Evolutionary conservation across 2,113 vertebrate genomes (phyloP), one percentile per base, ranked within the genome.

Genomic region (Aspidoscelis tigris): DNA sequence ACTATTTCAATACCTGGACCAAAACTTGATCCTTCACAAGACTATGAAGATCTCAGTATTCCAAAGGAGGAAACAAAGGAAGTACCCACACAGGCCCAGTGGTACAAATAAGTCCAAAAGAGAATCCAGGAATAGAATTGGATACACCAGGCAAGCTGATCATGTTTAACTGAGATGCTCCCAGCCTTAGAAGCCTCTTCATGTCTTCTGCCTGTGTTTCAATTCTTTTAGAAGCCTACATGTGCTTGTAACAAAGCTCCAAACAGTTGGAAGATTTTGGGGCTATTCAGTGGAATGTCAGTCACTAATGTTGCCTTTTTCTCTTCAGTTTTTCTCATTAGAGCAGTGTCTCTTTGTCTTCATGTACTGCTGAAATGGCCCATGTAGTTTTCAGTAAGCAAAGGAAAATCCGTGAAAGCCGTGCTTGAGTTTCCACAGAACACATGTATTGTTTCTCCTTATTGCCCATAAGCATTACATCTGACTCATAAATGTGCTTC

Each of bases 1-100:
- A 99, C 98, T 0, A 89, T 99, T 77, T 89, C 97, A 96, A 96
- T 99, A 83, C 97, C 98, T 26, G 97, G 96, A 41, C 97, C 98
- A 0, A 72, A 92, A 24, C 90, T 96, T 83, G 92, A 95, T 33
- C 95, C 97, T 0, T 92, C 93, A 0, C 90, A 97, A 64, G 97
- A 98, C 58, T 95, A 93, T 26, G 95, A 97, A 22, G 87, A 93
- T 61, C 74, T 76, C 20, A 94, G 90, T 80, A 92, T 94, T 47
- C 22, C 70, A 2, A 89, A 95, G 73, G 82, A 92, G 80, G 58
- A 50, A 58, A 12, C 39, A 2, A 89, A 95, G 73, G 82, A 92
- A 80, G 58, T 50, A 64, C 84, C 88, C 24, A 64, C 93, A n/a
- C 95, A 89, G 50, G 92, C 92, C 1, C 95, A 95, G 92, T 94